A percentile compares a stretch with the other conserved stretches of the same genome.
phyloP scores from a whole-genome alignment of 2,797 vertebrate species.

The Danio aesculapii region DNA sequence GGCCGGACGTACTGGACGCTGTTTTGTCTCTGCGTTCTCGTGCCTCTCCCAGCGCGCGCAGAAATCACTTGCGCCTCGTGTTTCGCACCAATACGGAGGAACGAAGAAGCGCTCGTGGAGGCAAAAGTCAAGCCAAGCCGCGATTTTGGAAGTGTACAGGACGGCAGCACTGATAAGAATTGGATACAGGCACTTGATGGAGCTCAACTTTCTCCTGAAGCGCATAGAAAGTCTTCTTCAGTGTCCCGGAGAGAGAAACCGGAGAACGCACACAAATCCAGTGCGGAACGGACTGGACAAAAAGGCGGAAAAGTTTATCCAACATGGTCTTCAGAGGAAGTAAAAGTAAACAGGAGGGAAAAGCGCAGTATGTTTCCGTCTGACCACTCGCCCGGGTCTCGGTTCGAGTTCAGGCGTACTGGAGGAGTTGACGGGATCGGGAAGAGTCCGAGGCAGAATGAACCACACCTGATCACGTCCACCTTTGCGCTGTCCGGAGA shows the following conservation, averaged over 20 bases:
- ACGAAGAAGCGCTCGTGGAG: constrained; percentile 19
- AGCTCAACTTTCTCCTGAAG: constrained; percentile 29
- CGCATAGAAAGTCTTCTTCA: constrained; percentile 1
- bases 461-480: constrained; percentile 85
- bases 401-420: constrained; percentile 72
- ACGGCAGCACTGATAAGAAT: constrained; percentile 4
- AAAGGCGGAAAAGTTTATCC: constrained; percentile 23
- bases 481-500: constrained; percentile 92
- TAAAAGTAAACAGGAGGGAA: constrained; percentile 25
- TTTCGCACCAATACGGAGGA: constrained; percentile 35
- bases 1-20: constrained; percentile 28
- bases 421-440: constrained; percentile 76
- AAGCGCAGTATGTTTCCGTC: constrained; percentile 36
- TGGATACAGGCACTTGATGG: constrained; percentile 1
- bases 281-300: neutral
- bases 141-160: constrained; percentile 1
- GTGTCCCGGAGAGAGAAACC: neutral
- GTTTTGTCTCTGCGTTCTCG: constrained; percentile 29
- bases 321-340: constrained; percentile 1
- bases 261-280: neutral
- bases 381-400: constrained; percentile 72
- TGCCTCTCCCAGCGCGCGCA: constrained; percentile 58
- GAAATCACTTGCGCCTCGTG: constrained; percentile 77
- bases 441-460: constrained; percentile 76
- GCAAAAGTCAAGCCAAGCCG: neutral